Evolutionary conservation across 2,113 vertebrate genomes (phyloP).

Genomic region (Xiphophorus couchianus): DNA sequence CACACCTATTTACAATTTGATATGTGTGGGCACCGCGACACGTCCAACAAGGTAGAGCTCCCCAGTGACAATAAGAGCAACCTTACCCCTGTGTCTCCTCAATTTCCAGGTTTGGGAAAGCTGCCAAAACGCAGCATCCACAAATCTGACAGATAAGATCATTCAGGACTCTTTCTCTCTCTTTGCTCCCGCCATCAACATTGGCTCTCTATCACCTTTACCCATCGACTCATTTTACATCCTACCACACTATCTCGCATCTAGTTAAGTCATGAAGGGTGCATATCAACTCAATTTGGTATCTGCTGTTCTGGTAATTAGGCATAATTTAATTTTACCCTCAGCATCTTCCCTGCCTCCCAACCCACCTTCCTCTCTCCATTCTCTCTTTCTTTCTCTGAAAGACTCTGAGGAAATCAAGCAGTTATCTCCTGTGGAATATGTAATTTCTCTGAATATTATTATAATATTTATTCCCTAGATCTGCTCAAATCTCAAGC

Average conservation of each 20-base stretch:
- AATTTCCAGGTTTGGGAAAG: slow-evolving; percentile 56
- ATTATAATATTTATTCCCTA: slow-evolving; percentile 39
- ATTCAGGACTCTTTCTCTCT: slow-evolving; percentile 50
- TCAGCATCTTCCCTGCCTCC: slow-evolving; percentile 2
- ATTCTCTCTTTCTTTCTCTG: slow-evolving; percentile 34
- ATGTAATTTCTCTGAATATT: slow-evolving; percentile 49
- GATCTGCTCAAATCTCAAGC: slow-evolving; percentile 26
- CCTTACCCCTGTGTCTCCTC: slow-evolving; percentile 58
- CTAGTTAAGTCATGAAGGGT: slow-evolving; percentile 70
- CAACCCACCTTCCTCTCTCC: slow-evolving; percentile 30
- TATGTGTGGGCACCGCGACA: slow-evolving; percentile 60
- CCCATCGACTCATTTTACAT: slow-evolving; percentile 53
- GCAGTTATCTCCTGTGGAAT: slow-evolving; percentile 47
- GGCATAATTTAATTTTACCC: slow-evolving; percentile 67
- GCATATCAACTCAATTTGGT: slow-evolving; percentile 72
- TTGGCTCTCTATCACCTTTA: slow-evolving; percentile 58
- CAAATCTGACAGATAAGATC: slow-evolving; percentile 61
- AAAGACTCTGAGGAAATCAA: slow-evolving; percentile 65
- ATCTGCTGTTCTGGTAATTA: slow-evolving; percentile 71
- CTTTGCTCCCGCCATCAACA: slow-evolving; percentile 52
- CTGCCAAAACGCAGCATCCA: slow-evolving; percentile 57
- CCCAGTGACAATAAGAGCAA: slow-evolving; percentile 59
- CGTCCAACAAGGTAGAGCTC: slow-evolving; percentile 55
- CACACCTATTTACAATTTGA: slow-evolving; percentile 32
- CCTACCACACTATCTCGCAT: slow-evolving; percentile 52